Evolutionary conservation across 2,113 vertebrate species (phyloP).

Genomic region (Grantiella picta): DNA sequence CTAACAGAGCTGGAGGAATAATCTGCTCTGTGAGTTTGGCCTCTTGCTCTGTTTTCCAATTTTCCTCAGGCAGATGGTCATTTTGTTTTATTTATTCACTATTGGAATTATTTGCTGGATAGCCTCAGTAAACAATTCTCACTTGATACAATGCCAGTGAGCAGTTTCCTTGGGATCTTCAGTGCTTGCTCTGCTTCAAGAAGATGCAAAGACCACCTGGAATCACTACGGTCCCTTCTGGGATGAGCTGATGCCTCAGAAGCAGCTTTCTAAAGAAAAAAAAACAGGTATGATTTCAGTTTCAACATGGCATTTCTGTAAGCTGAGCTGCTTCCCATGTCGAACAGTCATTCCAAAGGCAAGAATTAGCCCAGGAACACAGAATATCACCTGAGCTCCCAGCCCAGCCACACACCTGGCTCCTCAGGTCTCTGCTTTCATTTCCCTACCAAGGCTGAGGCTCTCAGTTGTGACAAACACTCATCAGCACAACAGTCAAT

Average conservation of each 20-base stretch:
- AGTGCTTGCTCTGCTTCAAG: neutral
- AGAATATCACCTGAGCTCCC: neutral
- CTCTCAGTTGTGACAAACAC: neutral
- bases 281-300: neutral
- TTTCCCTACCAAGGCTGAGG: neutral
- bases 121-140: neutral
- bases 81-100: neutral
- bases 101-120: neutral
- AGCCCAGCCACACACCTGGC: neutral
- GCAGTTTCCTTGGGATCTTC: neutral
- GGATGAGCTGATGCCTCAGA: neutral
- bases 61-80: conserved; percentile 19
- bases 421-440: neutral
- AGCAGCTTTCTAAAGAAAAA: neutral
- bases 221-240: neutral
- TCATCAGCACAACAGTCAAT: accelerated
- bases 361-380: neutral
- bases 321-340: neutral
- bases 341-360: neutral
- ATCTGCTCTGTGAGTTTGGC: neutral
- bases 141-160: neutral
- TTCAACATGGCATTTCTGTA: neutral
- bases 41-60: neutral
- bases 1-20: neutral
- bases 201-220: neutral